These are phyloP conservation scores for Xiphydria camelus DNA, from an alignment of 2,888 invertebrate species.

Conservation along the genomic window DNA sequence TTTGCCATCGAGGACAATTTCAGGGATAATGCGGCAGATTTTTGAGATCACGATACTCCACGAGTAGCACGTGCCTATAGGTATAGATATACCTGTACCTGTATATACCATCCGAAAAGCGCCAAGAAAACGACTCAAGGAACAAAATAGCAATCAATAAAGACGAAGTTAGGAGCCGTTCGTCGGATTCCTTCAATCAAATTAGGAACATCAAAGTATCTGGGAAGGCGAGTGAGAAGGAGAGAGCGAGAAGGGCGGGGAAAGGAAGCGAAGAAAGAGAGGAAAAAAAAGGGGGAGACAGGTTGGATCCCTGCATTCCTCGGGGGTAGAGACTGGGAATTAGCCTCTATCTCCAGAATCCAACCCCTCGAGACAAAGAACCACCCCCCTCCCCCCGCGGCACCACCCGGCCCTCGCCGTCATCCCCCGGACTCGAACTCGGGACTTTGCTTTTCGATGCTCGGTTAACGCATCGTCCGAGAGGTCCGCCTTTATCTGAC, in stretches of 20 bases:
- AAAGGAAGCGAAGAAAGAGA: slow-evolving; percentile 1
- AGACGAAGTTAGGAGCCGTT: slow-evolving; percentile 51
- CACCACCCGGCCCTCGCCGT: background rate
- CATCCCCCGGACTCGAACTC: no score
- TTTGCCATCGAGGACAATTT: no score
- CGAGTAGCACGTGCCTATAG: no score
- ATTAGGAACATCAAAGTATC: slow-evolving; percentile 58
- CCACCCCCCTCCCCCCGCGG: slow-evolving; percentile 13
- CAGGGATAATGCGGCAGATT: no score
- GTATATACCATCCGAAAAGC: no score
- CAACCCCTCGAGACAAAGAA: slow-evolving; percentile 53
- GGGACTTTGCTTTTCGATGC: slow-evolving; percentile 27
- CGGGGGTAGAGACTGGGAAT: slow-evolving; percentile 52
- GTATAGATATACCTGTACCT: no score
- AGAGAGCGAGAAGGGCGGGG: slow-evolving; percentile 27
- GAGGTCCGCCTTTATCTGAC: no score
- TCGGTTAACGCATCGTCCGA: slow-evolving; percentile 31
- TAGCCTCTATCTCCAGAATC: slow-evolving; percentile 55
- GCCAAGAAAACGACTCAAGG: no score
- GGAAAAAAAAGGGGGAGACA: slow-evolving; percentile 14
- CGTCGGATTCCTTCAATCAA: slow-evolving; percentile 57
- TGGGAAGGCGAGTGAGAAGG: slow-evolving; percentile 40
- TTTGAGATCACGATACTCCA: no score
- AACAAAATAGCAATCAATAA: slow-evolving; percentile 56
- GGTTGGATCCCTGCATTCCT: slow-evolving; percentile 39